Base-by-base conservation (phyloP, 2,888 invertebrate species). In the Archips crataeganus region DNA sequence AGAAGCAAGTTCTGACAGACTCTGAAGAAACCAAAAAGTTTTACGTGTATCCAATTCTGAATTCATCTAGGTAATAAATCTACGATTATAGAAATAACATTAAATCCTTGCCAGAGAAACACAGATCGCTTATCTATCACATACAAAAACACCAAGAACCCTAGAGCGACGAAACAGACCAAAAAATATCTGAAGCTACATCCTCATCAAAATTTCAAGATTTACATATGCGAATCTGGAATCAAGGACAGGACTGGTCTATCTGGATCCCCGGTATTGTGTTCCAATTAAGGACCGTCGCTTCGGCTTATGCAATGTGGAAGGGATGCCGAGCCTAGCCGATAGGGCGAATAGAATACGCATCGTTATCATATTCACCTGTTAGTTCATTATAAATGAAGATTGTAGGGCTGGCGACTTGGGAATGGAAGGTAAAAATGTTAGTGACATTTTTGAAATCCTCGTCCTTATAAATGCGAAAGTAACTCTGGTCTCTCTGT, bases 231-330 rank as follows among this genome's bases (percentile, higher is more conserved):
- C 57, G 63, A 74, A 64, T 60, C 57, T 49, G 49, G 59, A 75
- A 73, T 74, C 72, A 76, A 76, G 73, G 72, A 70, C 71, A 64
- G 45, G 61, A 61, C 71, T 75, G 76, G 68, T 64, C 36, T 67
- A 67, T 67, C 42, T 69, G 69, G 74, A 67, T 67, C 73, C 73
- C 54, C 74, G 39, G 75, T 76, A 79, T 78, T 79, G 79, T 79
- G 77, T 79, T 78, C 78, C 77, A 79, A 79, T 78, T 79, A 79
- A 76, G 76, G 76, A 73, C 67, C 75, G 74, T 75, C 71, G 72
- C 68, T 61, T 73, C 62, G 59, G 71, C 70, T 77, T 77, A 75
- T 73, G 76, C 77, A 74, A 75, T 73, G 71, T 42, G 63, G n/a
- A 36, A n/a, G 36, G 36, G 36, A 60, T 39, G 6, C 39, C 36